These are phyloP conservation scores for Mus caroli DNA, from an alignment of 2,797 vertebrate species.

Conservation along the genomic window DNA sequence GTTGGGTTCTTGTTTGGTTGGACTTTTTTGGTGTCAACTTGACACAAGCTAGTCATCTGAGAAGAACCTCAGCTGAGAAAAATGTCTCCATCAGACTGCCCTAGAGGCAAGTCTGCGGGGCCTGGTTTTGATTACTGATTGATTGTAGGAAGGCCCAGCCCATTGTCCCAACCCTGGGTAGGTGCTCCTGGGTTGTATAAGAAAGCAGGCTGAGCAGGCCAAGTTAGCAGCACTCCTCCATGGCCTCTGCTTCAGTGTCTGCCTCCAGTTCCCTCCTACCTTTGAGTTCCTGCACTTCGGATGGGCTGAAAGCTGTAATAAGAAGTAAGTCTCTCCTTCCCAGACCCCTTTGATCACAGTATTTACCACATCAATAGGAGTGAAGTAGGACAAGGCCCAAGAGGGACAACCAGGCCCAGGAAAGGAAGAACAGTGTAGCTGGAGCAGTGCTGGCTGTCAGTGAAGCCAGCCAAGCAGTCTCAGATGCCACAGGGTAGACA, in stretches of 20 bases:
- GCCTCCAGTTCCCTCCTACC: not conserved
- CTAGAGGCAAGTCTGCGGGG: not conserved
- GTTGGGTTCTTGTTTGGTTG: not conserved
- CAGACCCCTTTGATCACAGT: not conserved
- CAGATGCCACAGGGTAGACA: not conserved
- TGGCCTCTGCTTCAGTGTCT: not conserved
- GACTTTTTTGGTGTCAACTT: not conserved
- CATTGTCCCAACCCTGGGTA: not conserved
- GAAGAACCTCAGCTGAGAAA: not conserved
- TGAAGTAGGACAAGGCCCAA: not conserved
- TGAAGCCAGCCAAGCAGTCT: not conserved
- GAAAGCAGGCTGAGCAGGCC: not conserved
- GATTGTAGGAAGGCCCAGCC: not conserved
- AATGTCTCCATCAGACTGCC: not conserved
- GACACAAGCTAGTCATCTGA: not conserved
- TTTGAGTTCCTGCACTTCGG: not conserved
- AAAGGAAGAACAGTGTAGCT: not conserved
- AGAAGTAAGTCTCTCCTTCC: not conserved
- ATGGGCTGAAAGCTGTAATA: not conserved
- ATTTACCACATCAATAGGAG: not conserved
- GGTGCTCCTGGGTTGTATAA: not conserved
- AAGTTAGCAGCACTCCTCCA: not conserved
- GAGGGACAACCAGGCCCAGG: not conserved
- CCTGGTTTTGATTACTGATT: not conserved
- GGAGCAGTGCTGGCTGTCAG: fast-evolving